Evolutionary conservation across 2,797 vertebrate genomes (phyloP), one percentile per base, ranked within the genome.

Genomic region (Sebastes nivosus): DNA sequence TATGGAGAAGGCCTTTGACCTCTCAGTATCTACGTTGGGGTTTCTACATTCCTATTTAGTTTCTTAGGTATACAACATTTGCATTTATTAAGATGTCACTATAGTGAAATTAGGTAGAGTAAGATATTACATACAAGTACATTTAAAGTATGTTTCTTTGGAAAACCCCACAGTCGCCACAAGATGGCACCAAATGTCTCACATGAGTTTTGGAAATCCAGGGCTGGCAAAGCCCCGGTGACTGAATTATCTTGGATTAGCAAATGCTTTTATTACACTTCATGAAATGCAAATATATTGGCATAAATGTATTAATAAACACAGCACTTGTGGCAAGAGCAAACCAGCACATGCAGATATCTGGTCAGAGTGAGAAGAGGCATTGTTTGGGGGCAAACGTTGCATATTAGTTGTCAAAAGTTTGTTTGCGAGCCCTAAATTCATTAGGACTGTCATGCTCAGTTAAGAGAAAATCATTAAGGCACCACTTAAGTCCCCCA

Each of bases 261-360:
- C 64, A 79, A 85, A 79, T 79, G 69, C 54, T 78, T 84, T 79
- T 82, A 85, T 80, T 67, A 74, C 27, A 57, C 63, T 84, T 81
- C 14, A 88, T 90, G 67, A 85, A 89, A 92, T 92, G 91, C 87
- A 91, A 91, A 93, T 91, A 76, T 84, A 89, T 91, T 83, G 69
- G 74, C 80, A 90, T 89, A 63, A 89, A 92, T 92, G 46, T 83
- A 82, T 90, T 71, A 81, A 84, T 87, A 83, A 87, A 80, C 72
- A 84, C 74, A 75, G n/a, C 70, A 88, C 86, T 88, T 30, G 66
- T 82, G 86, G 85, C 82, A 88, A 89, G 75, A 87, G 75, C 36
- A 88, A 85, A 46, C 42, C 16, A 88, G 59, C 66, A 72, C n/a
- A 78, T 77, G 75, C 57, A 85, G 38, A 83, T 81, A 75, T 87